Base-by-base conservation (phyloP, 23 tunicate genomes). In the Corella eumyota region DNA sequence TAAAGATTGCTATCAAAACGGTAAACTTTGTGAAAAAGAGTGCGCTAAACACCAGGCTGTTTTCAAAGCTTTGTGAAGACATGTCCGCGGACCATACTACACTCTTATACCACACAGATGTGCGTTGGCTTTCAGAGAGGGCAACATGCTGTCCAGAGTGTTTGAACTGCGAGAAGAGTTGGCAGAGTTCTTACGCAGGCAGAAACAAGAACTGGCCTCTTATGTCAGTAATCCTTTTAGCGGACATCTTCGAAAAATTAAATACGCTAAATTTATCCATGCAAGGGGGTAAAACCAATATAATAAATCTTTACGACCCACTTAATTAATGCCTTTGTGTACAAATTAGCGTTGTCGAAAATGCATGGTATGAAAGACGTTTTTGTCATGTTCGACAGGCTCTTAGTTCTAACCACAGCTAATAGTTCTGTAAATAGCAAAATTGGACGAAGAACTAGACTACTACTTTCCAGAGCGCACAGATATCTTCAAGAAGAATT, bases 31-130 rank as follows among this genome's bases (percentile, higher is more conserved):
- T 78, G 3, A 77, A 77, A 50, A 64, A 64, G 30, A 58, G 64
- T 19, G 72, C 81, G 35, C 36, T 74, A 47, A 73, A 37, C 56
- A 73, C 69, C 28, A 30, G 79, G 38, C 35, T 78, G 29, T 78
- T 68, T 58, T 32, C 56, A 59, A 69, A 78, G 36, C 69, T 78
- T 50, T 69, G 69, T 58, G 36, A 65, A 20, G 62, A 69, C 59
- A 32, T 68, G 64, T 50, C 69, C 54, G 67, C 82, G 61, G 85
- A 78, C 50, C 85, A 78, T 44, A 55, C 46, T 76, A 68, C 61
- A 55, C 47, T 72, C 20, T 51, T 74, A 25, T 74, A 64, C 49
- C 37, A 74, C 40, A 74, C 81, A 35, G 50, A 36, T 48, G 67
- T 70, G 47, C 63, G 71, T 11, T 44, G 57, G 57, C 57, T 51